A percentile compares a stretch with the other conserved stretches of the same genome.
Conservation (phyloP, 2,113 vertebrate genomes). For the Pampusana beccarii region DNA sequence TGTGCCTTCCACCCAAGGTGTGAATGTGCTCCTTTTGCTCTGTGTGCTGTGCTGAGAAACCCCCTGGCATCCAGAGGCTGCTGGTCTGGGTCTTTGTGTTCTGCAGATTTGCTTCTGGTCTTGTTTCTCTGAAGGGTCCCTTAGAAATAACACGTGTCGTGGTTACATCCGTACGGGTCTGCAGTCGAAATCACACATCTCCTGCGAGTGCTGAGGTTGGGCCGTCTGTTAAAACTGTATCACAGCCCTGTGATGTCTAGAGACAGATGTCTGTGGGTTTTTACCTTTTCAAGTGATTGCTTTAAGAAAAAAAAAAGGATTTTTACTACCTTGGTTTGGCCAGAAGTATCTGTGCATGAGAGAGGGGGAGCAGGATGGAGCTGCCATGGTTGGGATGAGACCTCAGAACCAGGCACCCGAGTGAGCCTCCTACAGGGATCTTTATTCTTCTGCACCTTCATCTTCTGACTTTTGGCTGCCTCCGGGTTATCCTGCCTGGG, state of each 20-base stretch:
- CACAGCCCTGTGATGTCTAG: not conserved
- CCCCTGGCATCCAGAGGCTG: not conserved
- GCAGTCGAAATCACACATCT: not conserved
- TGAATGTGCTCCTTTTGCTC: not conserved
- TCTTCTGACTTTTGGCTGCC: not conserved
- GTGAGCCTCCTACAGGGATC: not conserved
- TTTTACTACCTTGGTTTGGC: not conserved
- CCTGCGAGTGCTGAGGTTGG: accelerated
- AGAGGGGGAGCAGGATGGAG: not conserved
- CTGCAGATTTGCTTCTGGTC: not conserved
- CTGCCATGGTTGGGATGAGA: not conserved
- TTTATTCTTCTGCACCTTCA: not conserved
- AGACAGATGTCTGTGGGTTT: not conserved
- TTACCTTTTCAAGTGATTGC: not conserved
- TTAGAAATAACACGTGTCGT: accelerated
- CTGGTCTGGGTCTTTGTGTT: not conserved
- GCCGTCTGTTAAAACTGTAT: not conserved
- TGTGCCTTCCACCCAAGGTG: not conserved
- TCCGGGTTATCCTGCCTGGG: not conserved
- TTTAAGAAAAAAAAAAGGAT: not conserved
- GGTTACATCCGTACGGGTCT: not conserved
- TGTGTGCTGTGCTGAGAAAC: not conserved
- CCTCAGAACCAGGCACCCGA: not conserved
- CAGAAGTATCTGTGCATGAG: not conserved
- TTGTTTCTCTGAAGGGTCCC: not conserved